Percentiles rank a stretch among this genome's conserved stretches.
These are phyloP conservation scores for Phocoena phocoena DNA, from an alignment of 2,113 vertebrate genomes.

Conservation along the genomic window DNA sequence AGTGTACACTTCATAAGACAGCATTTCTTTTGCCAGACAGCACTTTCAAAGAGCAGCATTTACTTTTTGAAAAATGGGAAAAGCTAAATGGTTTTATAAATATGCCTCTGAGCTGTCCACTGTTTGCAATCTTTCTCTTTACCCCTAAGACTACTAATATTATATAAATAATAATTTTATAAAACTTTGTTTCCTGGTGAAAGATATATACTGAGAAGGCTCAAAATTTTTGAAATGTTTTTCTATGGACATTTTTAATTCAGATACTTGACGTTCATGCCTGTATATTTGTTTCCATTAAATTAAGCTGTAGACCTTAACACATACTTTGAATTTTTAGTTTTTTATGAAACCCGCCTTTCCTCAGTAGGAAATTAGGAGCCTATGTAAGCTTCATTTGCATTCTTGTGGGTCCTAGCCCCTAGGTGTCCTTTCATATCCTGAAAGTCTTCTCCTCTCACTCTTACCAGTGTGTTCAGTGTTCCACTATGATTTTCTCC, in stretches of 20 bases:
- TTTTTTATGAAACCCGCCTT: not conserved
- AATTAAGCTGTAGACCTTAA: not conserved
- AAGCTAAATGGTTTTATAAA: slow-evolving; percentile 39
- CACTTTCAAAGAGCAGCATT: slow-evolving; percentile 22
- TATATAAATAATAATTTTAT: not conserved
- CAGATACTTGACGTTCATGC: not conserved
- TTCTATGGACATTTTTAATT: not conserved
- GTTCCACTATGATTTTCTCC: not conserved
- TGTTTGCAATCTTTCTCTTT: not conserved
- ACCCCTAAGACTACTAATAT: not conserved
- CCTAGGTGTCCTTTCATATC: not conserved
- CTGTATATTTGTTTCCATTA: not conserved
- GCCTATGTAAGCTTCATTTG: not conserved
- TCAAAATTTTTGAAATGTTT: not conserved
- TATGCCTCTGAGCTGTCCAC: not conserved
- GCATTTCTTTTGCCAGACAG: slow-evolving; percentile 14
- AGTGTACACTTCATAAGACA: not conserved
- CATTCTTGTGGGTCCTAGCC: not conserved
- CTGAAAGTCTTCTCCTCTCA: not conserved
- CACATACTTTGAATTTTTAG: not conserved
- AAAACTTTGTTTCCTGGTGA: not conserved
- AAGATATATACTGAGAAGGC: not conserved
- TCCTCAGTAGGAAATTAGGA: not conserved
- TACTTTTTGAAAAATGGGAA: not conserved
- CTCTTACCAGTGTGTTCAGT: not conserved